phyloP scores from a whole-genome alignment of 2,113 vertebrate species.

The Orientallactaga bullata region DNA sequence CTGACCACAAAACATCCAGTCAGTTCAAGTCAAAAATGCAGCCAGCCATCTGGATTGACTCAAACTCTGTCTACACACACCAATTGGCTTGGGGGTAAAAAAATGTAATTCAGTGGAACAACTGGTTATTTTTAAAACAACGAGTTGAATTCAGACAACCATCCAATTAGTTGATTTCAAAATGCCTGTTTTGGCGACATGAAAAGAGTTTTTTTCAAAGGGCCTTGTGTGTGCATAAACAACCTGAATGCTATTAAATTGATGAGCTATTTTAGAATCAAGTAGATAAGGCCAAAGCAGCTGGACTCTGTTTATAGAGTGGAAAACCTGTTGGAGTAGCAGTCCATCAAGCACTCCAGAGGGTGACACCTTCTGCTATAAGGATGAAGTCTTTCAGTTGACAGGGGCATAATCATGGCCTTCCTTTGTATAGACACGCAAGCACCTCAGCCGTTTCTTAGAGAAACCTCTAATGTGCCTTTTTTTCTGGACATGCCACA shows the following conservation, averaged over 20 bases:
- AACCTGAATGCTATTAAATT: slow-evolving; percentile 83
- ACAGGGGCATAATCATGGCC: not conserved
- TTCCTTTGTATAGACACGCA: slow-evolving; percentile 9
- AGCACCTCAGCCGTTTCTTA: slow-evolving; percentile 14
- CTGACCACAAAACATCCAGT: slow-evolving; percentile 84
- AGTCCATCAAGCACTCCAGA: slow-evolving; percentile 71
- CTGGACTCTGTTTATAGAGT: slow-evolving; percentile 79
- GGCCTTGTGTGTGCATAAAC: slow-evolving; percentile 80
- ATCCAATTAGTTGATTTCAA: slow-evolving; percentile 85
- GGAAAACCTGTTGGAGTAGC: slow-evolving; percentile 73
- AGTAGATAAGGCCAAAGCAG: slow-evolving; percentile 79
- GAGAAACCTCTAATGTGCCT: not conserved
- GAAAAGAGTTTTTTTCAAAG: slow-evolving; percentile 83
- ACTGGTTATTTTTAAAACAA: slow-evolving; percentile 86
- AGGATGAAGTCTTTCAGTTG: slow-evolving; percentile 52
- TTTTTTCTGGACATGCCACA: not conserved
- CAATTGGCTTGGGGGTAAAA: slow-evolving; percentile 84
- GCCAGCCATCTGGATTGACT: slow-evolving; percentile 85
- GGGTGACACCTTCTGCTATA: slow-evolving; percentile 66
- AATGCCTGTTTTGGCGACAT: slow-evolving; percentile 83
- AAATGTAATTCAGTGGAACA: slow-evolving; percentile 85
- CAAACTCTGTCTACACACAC: slow-evolving; percentile 84
- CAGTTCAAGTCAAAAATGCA: slow-evolving; percentile 83
- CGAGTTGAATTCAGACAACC: slow-evolving; percentile 84
- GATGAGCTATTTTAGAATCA: slow-evolving; percentile 82